Base-by-base conservation (phyloP, 2,888 invertebrate species). In the Drosophila stalkeri region DNA sequence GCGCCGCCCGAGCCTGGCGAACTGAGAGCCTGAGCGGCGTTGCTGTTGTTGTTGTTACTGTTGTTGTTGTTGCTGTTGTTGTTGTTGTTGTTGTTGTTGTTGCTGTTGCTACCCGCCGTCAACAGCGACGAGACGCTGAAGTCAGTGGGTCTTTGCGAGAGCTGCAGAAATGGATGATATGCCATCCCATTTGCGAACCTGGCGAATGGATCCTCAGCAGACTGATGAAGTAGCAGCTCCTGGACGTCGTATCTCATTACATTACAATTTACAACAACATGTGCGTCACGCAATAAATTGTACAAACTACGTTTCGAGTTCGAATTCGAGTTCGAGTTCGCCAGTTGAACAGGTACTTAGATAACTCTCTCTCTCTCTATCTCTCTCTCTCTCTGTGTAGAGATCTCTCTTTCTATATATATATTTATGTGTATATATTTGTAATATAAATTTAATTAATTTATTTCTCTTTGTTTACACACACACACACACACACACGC, bases 51-150 rank as follows among this genome's bases (percentile, higher is more conserved):
- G 75, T 2, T 66, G 57, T 16, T 67, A 64, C 67, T 92, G 51
- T 5, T 77, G 70, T n/a, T 84, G 56, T 9, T 78, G 59, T n/a
- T 83, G 67, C 49, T 85, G 67, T 56, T 89, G 80, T 59, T 85
- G 72, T 46, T 80, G 70, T 11, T 90, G 92, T 60, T 86, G 84
- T 43, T 84, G 83, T 20, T 44, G 44, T 0, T 20, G 20, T 67
- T 82, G 68, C 61, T 84, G 86, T 91, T 95, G 77, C 79, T 87
- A 93, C 95, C 96, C 90, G 97, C 96, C 93, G 97, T 97, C 93
- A 98, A 95, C 94, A 98, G 95, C 93, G 97, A 97, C 92, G 97
- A 97, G 93, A 98, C 97, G 95, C 97, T 97, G 95, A 98, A 97
- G 95, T 98, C 98, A 93, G 97, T 97, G 94, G 97, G 97, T 93